phyloP scores from a whole-genome alignment of 1,140 invertebrate genomes.

The Hormaphis cornu region DNA sequence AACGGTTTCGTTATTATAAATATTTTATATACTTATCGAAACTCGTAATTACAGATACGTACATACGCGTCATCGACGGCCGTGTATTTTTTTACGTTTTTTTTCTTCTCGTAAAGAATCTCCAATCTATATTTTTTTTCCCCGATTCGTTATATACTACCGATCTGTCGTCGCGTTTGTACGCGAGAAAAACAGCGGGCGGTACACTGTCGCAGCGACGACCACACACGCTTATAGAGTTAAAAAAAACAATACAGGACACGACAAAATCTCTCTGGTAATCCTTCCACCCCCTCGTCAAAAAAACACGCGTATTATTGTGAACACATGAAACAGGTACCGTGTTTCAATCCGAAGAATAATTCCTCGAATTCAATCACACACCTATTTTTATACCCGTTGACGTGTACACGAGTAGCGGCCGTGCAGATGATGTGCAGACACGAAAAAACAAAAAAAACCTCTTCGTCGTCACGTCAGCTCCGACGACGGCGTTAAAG shows the following conservation, averaged over 20 bases:
- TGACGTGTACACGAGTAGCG: too few species aligned
- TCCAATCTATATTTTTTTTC: background rate
- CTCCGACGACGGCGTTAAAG: background rate
- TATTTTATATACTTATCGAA: background rate
- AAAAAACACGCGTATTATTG: background rate
- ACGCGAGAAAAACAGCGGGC: background rate
- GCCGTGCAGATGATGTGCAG: too few species aligned
- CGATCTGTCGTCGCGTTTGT: constrained; percentile 3
- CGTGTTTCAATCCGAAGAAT: background rate
- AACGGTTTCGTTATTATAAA: background rate
- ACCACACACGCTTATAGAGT: constrained; percentile 9
- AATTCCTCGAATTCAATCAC: too few species aligned
- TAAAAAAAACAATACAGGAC: background rate
- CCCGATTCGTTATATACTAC: background rate
- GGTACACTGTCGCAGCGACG: background rate
- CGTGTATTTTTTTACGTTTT: background rate
- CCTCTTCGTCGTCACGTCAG: background rate
- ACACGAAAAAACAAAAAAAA: background rate
- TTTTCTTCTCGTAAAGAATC: background rate
- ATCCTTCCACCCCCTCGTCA: background rate
- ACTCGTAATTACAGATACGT: too few species aligned
- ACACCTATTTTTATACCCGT: too few species aligned
- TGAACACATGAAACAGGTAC: background rate
- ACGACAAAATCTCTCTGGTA: background rate
- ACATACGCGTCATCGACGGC: too few species aligned